Percentiles rank a stretch among this genome's conserved stretches.
phyloP scores from a whole-genome alignment of 2,113 vertebrate genomes.

The Spizaetus ornatus region DNA sequence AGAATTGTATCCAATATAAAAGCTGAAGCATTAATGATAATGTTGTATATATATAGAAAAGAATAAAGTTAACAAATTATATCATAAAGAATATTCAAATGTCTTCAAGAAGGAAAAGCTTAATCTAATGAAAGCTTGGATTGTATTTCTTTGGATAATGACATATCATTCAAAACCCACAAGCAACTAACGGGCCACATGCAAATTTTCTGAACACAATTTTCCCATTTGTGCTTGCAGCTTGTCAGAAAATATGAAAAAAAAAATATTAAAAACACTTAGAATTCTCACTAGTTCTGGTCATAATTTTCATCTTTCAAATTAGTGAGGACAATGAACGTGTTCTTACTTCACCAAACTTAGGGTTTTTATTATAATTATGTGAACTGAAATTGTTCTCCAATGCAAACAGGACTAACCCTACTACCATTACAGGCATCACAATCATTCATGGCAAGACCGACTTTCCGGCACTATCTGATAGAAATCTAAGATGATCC shows the following conservation, averaged over 20 bases:
- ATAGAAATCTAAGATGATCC: background rate
- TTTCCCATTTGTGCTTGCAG: background rate
- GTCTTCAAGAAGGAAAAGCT: background rate
- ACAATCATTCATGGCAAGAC: background rate
- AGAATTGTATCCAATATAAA: background rate
- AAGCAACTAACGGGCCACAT: background rate
- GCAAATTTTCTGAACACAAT: background rate
- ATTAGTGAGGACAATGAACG: constrained; percentile 9
- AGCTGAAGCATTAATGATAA: background rate
- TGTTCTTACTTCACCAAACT: background rate
- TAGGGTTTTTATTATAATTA: background rate
- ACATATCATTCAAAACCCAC: background rate
- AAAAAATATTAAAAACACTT: background rate
- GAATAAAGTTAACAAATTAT: background rate
- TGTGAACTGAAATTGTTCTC: background rate
- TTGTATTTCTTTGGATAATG: background rate
- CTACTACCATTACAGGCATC: background rate
- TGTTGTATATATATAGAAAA: background rate
- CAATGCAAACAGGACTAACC: background rate
- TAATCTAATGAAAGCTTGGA: background rate
- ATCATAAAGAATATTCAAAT: background rate
- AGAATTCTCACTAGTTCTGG: background rate
- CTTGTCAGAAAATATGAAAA: background rate
- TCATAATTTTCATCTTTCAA: background rate
- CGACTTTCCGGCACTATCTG: background rate